Percentiles rank a stretch among this genome's conserved stretches.
Conservation (phyloP, 2,113 vertebrate species). For the Acanthisitta chloris region DNA sequence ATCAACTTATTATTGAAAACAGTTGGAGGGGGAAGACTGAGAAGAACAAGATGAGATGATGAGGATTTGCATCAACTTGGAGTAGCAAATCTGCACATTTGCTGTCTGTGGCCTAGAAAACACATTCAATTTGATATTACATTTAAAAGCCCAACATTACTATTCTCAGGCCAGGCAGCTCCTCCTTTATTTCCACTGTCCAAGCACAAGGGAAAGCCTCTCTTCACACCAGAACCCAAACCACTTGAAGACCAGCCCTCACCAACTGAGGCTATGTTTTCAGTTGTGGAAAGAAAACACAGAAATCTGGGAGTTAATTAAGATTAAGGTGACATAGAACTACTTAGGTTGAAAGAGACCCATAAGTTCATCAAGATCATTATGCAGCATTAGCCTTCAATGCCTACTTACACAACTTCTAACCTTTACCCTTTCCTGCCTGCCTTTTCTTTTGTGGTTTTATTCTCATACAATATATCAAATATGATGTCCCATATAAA, state of each 20-base stretch:
- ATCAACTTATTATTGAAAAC: constrained; percentile 47
- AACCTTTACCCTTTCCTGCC: neutral
- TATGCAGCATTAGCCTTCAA: neutral
- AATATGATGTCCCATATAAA: neutral
- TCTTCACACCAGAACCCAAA: neutral
- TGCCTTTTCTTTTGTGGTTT: neutral
- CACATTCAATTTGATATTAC: neutral
- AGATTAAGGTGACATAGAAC: neutral
- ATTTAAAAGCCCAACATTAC: neutral
- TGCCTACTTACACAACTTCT: neutral
- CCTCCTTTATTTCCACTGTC: neutral
- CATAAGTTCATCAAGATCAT: neutral
- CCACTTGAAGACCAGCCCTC: neutral
- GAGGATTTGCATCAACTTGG: neutral
- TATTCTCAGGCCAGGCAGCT: neutral
- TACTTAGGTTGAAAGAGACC: neutral
- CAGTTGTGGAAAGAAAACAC: neutral
- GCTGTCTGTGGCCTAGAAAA: neutral
- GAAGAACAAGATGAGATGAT: neutral
- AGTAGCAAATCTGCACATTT: neutral
- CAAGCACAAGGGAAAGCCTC: neutral
- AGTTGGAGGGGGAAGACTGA: neutral
- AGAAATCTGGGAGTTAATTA: neutral
- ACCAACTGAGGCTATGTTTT: neutral
- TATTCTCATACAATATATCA: neutral